Base-by-base conservation (phyloP, 1,140 invertebrate genomes). In the Halotydeus destructor region DNA sequence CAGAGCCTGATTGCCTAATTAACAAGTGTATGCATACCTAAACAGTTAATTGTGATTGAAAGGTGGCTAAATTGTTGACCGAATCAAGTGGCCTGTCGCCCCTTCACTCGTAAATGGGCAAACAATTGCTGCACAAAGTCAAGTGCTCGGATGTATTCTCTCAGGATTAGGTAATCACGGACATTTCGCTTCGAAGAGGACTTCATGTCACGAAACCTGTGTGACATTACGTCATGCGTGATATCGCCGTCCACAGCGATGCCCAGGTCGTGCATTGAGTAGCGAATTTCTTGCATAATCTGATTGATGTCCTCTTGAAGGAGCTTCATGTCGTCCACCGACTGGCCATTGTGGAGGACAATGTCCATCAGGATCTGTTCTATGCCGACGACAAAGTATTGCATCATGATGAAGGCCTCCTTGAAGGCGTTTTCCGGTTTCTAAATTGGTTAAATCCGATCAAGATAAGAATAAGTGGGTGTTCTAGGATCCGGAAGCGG, bases 301-400 rank as follows among this genome's bases (percentile, higher is more conserved):
- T 69, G 56, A 52, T 63, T 66, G 9, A 75, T 58, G 37, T 68
- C 60, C 53, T 58, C 61, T 51, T 73, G 67, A 24, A 66, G 60
- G 12, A 65, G 60, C 24, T 61, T 60, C 55, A 74, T 75, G 30
- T 67, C 50, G 5, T 62, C 55, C 37, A 58, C 51, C 55, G 69
- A 73, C 16, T 57, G 47, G 4, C 57, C 59, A 6, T 54, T 50
- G 43, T 67, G 51, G 18, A 68, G 57, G 5, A 67, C 59, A 43
- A 72, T 69, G 46, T 75, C 72, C 54, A 65, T 61, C n/a, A 68
- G 63, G 9, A 74, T 63, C 54, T 74, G 71, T 45, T 76, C 74
- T 31, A 76, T 48, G 21, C 67, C 73, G 0, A 75, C 71, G 1
- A 71, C 71, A 46, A 68, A 67, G 52, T 59, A 69, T 52, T 76